Evolutionary conservation across 1,140 invertebrate species (phyloP).

Genomic region (Drosophila watanabei): DNA sequence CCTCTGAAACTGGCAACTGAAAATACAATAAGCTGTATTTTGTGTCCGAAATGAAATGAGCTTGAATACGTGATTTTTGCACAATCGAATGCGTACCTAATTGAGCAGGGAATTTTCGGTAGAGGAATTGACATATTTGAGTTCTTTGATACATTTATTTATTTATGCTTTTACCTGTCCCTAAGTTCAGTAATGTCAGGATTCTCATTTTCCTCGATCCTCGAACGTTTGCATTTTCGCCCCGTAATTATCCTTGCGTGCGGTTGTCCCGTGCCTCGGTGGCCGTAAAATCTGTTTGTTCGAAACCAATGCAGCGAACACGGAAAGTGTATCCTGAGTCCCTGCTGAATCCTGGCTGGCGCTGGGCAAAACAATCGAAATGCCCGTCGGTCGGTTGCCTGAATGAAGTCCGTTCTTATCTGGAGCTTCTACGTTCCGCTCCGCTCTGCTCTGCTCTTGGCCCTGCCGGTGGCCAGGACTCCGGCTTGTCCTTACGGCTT

Average conservation of each 20-base stretch:
- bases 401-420: conserved; percentile 30
- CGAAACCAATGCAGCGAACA: conserved; percentile 39
- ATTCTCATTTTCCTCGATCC: not conserved
- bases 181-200: not conserved
- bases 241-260: conserved; percentile 45
- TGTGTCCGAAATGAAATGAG: conserved; percentile 3
- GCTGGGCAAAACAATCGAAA: conserved; percentile 21
- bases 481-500: conserved; percentile 43
- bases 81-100: not conserved
- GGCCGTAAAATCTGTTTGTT: conserved; percentile 49
- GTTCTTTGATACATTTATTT: not conserved
- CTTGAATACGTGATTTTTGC: conserved; percentile 10
- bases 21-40: conserved; percentile 20
- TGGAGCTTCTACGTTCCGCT: conserved; percentile 4
- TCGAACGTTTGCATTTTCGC: conserved; percentile 16
- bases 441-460: not conserved
- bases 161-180: not conserved
- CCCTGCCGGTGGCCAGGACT: conserved; percentile 20
- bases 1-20: not conserved
- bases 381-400: conserved; percentile 12
- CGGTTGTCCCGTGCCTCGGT: conserved; percentile 25
- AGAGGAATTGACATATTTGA: conserved; percentile 2
- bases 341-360: not conserved
- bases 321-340: conserved; percentile 19
- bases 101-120: not conserved